Conservation (phyloP, 2,797 vertebrate genomes). For the Psittacula derbiana region DNA sequence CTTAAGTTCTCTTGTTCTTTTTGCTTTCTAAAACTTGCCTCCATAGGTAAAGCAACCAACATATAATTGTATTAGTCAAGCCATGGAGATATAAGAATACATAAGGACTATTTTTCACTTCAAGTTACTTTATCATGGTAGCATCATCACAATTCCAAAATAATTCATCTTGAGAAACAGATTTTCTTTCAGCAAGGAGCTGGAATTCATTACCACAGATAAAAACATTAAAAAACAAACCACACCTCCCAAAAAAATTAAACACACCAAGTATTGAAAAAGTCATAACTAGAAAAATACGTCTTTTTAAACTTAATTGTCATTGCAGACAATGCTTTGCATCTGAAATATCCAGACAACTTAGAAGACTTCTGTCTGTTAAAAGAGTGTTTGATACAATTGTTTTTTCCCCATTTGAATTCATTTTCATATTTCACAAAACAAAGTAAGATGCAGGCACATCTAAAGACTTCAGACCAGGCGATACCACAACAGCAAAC, state of each 20-base stretch:
- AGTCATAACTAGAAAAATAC: neutral
- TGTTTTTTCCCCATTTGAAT: neutral
- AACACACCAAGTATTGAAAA: neutral
- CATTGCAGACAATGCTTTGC: neutral
- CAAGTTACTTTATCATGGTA: neutral
- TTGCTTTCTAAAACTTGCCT: neutral
- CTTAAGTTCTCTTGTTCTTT: neutral
- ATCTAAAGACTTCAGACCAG: neutral
- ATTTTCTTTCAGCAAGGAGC: neutral
- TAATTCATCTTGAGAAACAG: neutral
- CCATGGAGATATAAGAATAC: fast-evolving
- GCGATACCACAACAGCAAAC: neutral
- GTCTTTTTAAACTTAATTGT: neutral
- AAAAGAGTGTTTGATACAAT: neutral
- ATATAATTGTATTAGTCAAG: neutral
- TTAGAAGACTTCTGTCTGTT: neutral
- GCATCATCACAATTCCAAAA: neutral
- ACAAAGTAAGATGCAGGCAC: neutral
- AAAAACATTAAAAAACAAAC: neutral
- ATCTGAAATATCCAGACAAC: neutral
- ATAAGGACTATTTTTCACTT: neutral
- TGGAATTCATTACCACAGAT: neutral
- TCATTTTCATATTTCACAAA: neutral
- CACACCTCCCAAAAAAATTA: neutral
- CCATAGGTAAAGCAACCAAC: neutral